These are phyloP conservation scores for Pteronotus mesoamericanus DNA, from an alignment of 2,797 vertebrate species.

Conservation along the genomic window DNA sequence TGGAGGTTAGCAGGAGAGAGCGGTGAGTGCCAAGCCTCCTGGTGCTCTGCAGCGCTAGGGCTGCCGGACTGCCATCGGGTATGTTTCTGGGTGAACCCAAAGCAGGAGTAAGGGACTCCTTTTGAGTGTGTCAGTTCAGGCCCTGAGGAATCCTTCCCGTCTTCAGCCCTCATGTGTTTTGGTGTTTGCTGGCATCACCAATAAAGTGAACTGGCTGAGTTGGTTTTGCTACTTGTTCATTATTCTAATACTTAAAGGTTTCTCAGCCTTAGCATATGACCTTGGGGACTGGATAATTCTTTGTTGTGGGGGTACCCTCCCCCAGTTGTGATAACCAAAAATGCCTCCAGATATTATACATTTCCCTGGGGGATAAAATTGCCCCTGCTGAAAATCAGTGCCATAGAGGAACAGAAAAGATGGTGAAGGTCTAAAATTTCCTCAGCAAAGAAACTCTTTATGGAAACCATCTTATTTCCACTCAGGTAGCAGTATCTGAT, in stretches of 20 bases:
- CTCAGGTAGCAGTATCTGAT: neutral
- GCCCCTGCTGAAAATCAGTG: neutral
- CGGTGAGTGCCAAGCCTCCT: neutral
- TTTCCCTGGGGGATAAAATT: neutral
- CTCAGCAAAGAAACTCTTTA: neutral
- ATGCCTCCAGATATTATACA: neutral
- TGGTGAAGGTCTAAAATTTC: neutral
- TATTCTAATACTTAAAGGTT: neutral
- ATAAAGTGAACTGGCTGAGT: neutral
- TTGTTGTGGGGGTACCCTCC: neutral
- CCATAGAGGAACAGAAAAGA: neutral
- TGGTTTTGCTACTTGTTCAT: neutral
- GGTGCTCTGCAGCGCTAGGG: neutral
- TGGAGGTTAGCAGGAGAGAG: neutral
- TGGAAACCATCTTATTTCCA: neutral
- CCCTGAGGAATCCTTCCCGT: neutral
- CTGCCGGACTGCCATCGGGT: neutral
- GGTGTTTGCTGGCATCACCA: neutral
- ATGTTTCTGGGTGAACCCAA: neutral
- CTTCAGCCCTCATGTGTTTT: neutral
- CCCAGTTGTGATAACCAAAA: neutral
- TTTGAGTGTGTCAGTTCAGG: neutral
- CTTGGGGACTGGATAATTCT: neutral
- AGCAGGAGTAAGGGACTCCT: neutral
- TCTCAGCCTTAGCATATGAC: neutral